Evolutionary conservation across 37 sponge, comb jelly and placozoan species (phyloP), one percentile per base, ranked within the genome.

Genomic region (Haliclona indistincta): DNA sequence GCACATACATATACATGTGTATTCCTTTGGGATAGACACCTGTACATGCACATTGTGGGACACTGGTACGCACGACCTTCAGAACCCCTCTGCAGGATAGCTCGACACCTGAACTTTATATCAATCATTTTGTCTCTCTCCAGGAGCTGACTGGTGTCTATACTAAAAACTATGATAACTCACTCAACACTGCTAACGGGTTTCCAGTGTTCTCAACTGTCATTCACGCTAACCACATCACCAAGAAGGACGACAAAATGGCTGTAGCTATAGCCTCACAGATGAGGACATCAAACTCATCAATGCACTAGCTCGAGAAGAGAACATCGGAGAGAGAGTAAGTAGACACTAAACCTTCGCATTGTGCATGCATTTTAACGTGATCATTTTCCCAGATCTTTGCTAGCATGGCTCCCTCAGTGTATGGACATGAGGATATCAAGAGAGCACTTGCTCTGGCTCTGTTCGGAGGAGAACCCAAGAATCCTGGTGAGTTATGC

Each of bases 151-250:
- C 99, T 54, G 99, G 99, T 1, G 78, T 98, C 4, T 98, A 95
- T 73, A 79, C 84, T 10, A 95, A 95, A 70, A 96, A 88, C 70
- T 98, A 96, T 79, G 96, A 95, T 70, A 94, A 94, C 7, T 90
- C 99, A 32, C 81, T 98, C 43, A 95, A 98, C 79, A 98, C 91
- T n/a, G 93, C 94, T 34, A 98, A 95, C 64, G 99, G 99, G 22
- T 98, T 98, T 54, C 99, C 99, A 3, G 95, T 98, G 40, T 98
- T 98, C 84, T 92, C 94, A 4, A 98, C 99, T 26, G 92, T 98
- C 49, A 98, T 98, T 51, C 83, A 93, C 52, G 99, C 99, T 28
- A 98, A 98, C 84, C 84, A 93, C 73, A 78, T 98, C 55, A 78
- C 64, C 44, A 93, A 84, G 75, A 98, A 89, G 73, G 99, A 98